Conservation (phyloP, 2,888 invertebrate species). For the Hedya salicella region DNA sequence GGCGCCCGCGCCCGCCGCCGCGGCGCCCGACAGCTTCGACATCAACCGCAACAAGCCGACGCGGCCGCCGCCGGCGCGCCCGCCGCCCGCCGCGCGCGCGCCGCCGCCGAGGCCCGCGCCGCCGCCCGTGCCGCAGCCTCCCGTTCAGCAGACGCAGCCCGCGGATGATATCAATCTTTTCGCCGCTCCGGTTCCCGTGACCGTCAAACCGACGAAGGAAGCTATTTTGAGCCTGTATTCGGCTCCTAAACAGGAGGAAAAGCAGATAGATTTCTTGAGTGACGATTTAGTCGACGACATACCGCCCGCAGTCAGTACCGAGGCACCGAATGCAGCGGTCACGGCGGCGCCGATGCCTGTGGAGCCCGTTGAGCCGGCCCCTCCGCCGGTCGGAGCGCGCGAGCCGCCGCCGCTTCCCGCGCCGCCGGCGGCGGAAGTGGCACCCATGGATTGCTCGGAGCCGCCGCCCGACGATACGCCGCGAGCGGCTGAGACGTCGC, state of each 20-base stretch:
- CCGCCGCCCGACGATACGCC: slow-evolving; percentile 54
- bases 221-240: slow-evolving; percentile 86
- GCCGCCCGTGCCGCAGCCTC: slow-evolving; percentile 51
- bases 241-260: slow-evolving; percentile 70
- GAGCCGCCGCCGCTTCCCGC: slow-evolving; percentile 20
- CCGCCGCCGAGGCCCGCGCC: slow-evolving; percentile 63
- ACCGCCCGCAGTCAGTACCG: slow-evolving; percentile 51
- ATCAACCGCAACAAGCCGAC: slow-evolving; percentile 73
- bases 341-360: background rate
- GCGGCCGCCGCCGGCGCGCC: slow-evolving; percentile 65
- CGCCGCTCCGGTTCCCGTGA: slow-evolving; percentile 83
- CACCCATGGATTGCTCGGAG: slow-evolving; percentile 75
- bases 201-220: slow-evolving; percentile 83
- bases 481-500: slow-evolving; percentile 58
- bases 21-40: slow-evolving; percentile 62
- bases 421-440: slow-evolving; percentile 48
- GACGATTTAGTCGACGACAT: slow-evolving; percentile 81
- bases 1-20: slow-evolving; percentile 43
- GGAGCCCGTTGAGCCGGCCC: slow-evolving; percentile 1
- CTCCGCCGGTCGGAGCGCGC: slow-evolving; percentile 1
- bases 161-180: slow-evolving; percentile 83
- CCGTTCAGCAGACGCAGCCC: slow-evolving; percentile 37
- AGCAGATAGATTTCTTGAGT: slow-evolving; percentile 84
- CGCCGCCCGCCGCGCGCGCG: slow-evolving; percentile 76
- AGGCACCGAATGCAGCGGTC: slow-evolving; percentile 22